Base-by-base conservation (phyloP, 2,888 invertebrate species). In the Xanthorhoe spadicearia region DNA sequence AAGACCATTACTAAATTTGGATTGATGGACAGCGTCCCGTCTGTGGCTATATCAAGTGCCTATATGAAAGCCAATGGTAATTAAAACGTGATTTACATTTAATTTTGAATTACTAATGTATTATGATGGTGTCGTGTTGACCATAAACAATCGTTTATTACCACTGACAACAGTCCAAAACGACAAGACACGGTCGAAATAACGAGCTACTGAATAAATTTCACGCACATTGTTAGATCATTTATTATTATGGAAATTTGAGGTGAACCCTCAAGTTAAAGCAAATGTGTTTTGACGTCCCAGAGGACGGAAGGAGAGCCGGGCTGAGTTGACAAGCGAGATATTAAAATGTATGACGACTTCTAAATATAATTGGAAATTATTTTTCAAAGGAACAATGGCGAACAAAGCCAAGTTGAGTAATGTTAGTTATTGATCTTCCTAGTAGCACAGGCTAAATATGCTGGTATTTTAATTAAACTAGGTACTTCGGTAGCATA, bases 191-290 rank as follows among this genome's bases (percentile, higher is more conserved):
- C 55, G 17, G 49, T 59, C 77, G 73, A 70, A 74, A 77, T 79
- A 79, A 80, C 74, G 74, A 74, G 71, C 74, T 74, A 77, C 77
- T 77, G 80, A 83, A 85, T 85, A 83, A 78, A 81, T 83, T 82
- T 79, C 68, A 79, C 77, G 77, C 78, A 77, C 73, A 76, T 77
- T 74, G 72, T 78, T 79, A 73, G 72, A 73, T 74, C 69, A 68
- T 72, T 77, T 75, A 79, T 76, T 76, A 79, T 77, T 74, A 81
- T 83, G 83, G 75, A 77, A 82, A 84, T 82, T 71, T 46, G 74
- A 73, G 70, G 74, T 75, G 74, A 77, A 71, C 75, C 73, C 77
- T 71, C 71, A 75, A 64, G 66, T 66, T 67, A 61, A 64, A 68
- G 72, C 68, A 73, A 79, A 80, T 79, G 72, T 75, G 74, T 80